Base-by-base conservation (phyloP, 2,888 invertebrate genomes). In the Napeogenes inachia region DNA sequence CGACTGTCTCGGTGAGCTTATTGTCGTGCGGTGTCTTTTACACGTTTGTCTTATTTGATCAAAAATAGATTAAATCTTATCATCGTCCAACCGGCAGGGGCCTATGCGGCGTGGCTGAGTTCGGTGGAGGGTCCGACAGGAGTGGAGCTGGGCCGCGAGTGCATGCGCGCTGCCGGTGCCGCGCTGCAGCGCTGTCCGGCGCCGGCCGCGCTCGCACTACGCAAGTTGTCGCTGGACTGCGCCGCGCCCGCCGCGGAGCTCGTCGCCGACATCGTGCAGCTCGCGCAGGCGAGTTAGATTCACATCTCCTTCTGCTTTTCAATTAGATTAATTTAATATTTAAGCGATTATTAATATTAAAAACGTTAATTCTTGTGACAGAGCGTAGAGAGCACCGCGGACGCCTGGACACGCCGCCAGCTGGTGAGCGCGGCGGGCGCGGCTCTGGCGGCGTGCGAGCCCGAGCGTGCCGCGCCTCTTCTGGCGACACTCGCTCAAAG, bases 141-240 rank as follows among this genome's bases (percentile, higher is more conserved):
- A 59, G 79, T 13, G 66, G 73, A 55, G 71, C 74, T 75, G 77
- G 82, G 84, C 66, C 82, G 59, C 74, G 77, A 80, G 77, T 78
- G 90, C 71, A 74, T 90, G 77, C 76, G 86, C 70, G 75, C 92
- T 71, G 85, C 91, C 75, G 76, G 89, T 73, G 73, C 88, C 12
- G 88, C 89, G 60, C 78, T 90, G 66, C 58, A 93, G 38, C 94
- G 95, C 65, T 93, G 95, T 0, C 94, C 95, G 4, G 93, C 95
- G 61, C 95, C 97, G 0, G 97, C 97, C 4, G 87, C 89, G 66
- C 93, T 97, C 82, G 97, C 98, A 33, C 90, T 98, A 12, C 96
- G 97, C 79, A 97, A 97, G 76, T 92, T 98, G 47, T 94, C 96
- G 45, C 91, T 95, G 45, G 97, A 97, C 80, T 97, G 97, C 78